phyloP scores from a whole-genome alignment of 2,888 invertebrate genomes.

The Eupeodes luniger region DNA sequence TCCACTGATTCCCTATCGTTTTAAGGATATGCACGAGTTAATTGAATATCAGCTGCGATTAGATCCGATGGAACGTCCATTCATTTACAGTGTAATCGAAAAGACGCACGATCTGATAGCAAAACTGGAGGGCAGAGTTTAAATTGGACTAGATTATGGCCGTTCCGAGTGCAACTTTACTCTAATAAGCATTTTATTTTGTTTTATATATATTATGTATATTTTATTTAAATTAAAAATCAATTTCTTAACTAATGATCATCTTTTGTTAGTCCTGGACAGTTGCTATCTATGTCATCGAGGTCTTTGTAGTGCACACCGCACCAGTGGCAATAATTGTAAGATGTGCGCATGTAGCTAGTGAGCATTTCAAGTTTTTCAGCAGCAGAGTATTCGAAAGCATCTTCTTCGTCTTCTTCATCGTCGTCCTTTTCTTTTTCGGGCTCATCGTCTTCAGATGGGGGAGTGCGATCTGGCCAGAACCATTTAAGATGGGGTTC shows the following conservation, averaged over 20 bases:
- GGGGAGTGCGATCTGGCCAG: conserved; percentile 85
- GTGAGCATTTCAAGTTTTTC: conserved; percentile 87
- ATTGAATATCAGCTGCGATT: conserved; percentile 89
- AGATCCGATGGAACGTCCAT: conserved; percentile 91
- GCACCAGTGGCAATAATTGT: conserved; percentile 93
- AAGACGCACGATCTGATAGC: conserved; percentile 86
- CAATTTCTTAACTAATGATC: conserved; percentile 85
- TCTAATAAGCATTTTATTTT: conserved; percentile 47
- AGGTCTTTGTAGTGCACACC: conserved; percentile 88
- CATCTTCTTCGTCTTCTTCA: conserved; percentile 78
- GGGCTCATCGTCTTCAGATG: conserved; percentile 73
- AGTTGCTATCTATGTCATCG: conserved; percentile 86
- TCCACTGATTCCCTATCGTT: too few relatives aligned
- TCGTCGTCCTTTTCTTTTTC: conserved; percentile 80
- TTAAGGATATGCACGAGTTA: conserved; percentile 88
- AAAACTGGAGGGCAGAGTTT: conserved; percentile 86
- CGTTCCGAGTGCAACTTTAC: conserved; percentile 34
- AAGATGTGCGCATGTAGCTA: conserved; percentile 88
- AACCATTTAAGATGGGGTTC: conserved; percentile 86
- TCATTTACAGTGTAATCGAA: conserved; percentile 89
- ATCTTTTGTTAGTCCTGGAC: conserved; percentile 88
- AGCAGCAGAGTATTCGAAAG: conserved; percentile 79
- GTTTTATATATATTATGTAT: conserved; percentile 41
- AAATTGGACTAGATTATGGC: conserved; percentile 75
- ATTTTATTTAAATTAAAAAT: conserved; percentile 63